Evolutionary conservation across 2,888 invertebrate genomes (phyloP), one percentile per base, ranked within the genome.

Genomic region (Imbricaverruca yamaguchii): DNA sequence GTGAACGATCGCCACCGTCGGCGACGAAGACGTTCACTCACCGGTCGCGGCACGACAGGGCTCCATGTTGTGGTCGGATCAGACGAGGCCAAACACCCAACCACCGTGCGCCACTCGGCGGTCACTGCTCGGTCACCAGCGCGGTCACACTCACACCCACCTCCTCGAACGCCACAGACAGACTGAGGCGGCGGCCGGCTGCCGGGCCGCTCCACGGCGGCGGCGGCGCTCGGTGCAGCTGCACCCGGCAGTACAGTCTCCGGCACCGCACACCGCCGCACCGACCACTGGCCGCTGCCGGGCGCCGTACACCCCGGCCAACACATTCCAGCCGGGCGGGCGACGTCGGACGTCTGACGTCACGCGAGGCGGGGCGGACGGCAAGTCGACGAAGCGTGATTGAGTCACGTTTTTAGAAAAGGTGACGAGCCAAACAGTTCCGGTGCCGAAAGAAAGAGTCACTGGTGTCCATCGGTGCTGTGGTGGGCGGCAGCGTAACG

Each of bases 201-300:
- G 67, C 8, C 13, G 18, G 7, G 15, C 15, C 61, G 18, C 7
- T 11, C 67, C 12, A 0, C 65, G 23, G 67, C 67, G 25, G 67
- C 67, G 25, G 67, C 23, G 65, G 23, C 67, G 67, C 25, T 7
- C 67, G 25, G 67, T 67, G 67, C 67, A 12, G 67, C 25, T 7
- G 67, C 67, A 67, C 67, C 67, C 67, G 67, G 67, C 67, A 8
- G 25, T 67, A 67, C 67, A 25, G 67, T 12, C 67, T 25, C 67
- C 25, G 67, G 25, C 67, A 67, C 25, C 67, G 23, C 7, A 9
- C 9, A n/a, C 65, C n/a, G 9, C 65, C 15, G 65, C 10, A 7
- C n/a, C 13, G n/a, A 9, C n/a, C n/a, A 23, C 65, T 39, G 39
- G 39, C n/a, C 65, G 2, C 12, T 25, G 67, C 25, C 67, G 12